Conservation (phyloP, 2,888 invertebrate species). For the Psylliodes chrysocephalus region DNA sequence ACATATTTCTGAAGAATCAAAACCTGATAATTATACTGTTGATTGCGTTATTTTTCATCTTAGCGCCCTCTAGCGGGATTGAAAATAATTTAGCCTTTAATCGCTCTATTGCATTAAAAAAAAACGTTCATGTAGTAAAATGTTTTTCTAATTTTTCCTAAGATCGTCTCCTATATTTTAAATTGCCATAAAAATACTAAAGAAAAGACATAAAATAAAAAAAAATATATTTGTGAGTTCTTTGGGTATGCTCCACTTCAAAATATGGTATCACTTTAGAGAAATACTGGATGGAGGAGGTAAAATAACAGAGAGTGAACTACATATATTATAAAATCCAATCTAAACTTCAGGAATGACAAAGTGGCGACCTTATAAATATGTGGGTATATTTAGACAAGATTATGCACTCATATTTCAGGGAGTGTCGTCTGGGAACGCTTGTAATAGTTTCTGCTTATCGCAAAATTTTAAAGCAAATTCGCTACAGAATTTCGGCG, state of each 20-base stretch:
- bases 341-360: constrained; percentile 66
- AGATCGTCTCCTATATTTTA: no score
- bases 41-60: no score
- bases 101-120: no score
- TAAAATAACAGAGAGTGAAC: constrained; percentile 39
- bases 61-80: no score
- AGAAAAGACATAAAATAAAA: no score
- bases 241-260: background rate
- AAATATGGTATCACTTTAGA: constrained; percentile 15
- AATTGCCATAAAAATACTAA: no score
- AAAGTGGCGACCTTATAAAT: constrained; percentile 65
- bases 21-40: no score
- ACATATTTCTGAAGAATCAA: no score
- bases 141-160: no score
- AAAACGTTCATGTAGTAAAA: no score
- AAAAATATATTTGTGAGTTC: background rate
- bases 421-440: constrained; percentile 57
- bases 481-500: background rate
- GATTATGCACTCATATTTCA: constrained; percentile 63
- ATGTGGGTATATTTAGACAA: constrained; percentile 63
- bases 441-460: constrained; percentile 34
- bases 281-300: constrained; percentile 19
- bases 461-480: constrained; percentile 14
- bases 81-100: no score
- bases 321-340: constrained; percentile 64